Evolutionary conservation across 2,888 invertebrate species (phyloP).

Genomic region (Julus scandinavius): DNA sequence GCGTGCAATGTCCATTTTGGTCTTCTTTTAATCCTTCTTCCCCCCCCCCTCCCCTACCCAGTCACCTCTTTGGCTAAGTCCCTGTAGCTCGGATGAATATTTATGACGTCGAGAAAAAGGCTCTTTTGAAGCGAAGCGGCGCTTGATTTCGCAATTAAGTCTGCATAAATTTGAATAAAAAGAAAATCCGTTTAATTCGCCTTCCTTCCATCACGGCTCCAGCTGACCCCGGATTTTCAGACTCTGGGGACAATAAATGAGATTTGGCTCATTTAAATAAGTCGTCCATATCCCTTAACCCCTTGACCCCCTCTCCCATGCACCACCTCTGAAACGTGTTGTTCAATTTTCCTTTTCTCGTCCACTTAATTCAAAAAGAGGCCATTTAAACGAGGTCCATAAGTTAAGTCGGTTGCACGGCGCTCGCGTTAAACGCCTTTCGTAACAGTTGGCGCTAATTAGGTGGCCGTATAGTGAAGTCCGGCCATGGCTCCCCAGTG

Average conservation of each 20-base stretch:
- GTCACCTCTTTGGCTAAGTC: background rate
- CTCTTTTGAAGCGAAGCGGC: conserved; percentile 33
- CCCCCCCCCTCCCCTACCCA: background rate
- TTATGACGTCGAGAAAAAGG: background rate
- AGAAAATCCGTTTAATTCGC: conserved; percentile 35
- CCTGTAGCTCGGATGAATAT: background rate
- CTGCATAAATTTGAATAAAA: conserved; percentile 38
- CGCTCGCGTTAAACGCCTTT: background rate
- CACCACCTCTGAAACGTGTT: background rate
- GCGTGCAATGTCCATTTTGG: background rate
- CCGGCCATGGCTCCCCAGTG: conserved; percentile 32
- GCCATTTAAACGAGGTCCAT: conserved; percentile 9
- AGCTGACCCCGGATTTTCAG: background rate
- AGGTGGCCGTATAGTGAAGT: conserved; percentile 37
- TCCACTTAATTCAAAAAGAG: background rate
- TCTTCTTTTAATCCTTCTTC: background rate
- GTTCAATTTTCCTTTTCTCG: background rate
- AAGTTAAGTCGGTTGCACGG: background rate
- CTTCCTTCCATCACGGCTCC: conserved; percentile 12
- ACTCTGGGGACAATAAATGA: background rate
- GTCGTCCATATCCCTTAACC: background rate
- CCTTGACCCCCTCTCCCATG: background rate
- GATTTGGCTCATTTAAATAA: conserved; percentile 9
- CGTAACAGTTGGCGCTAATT: conserved; percentile 34
- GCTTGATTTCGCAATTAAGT: conserved; percentile 39